These are phyloP conservation scores for Elysia crispata DNA, from an alignment of 2,888 invertebrate species.

Conservation along the genomic window DNA sequence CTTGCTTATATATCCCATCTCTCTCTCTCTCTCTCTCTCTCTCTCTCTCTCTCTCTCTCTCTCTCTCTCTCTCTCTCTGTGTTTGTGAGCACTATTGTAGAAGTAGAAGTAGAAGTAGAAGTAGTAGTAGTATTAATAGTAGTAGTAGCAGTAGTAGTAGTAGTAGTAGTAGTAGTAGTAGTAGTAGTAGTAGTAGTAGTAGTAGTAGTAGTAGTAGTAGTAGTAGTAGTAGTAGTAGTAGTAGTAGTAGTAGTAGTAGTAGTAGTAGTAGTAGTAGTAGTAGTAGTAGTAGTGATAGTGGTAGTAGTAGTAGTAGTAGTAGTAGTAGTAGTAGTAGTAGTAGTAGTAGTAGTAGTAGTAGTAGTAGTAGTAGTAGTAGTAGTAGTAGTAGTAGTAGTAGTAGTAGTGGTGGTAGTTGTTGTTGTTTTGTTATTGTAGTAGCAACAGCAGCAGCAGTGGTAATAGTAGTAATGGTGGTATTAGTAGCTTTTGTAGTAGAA, in stretches of 20 bases:
- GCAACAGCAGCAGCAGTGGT: not conserved
- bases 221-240: conserved; percentile 6
- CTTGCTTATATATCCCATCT: too few species aligned
- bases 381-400: not conserved
- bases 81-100: not conserved
- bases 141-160: not conserved
- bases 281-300: not conserved
- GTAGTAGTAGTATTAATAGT: too few species aligned
- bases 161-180: not conserved
- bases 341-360: not conserved
- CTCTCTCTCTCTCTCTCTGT: too few species aligned
- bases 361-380: not conserved
- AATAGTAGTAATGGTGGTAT: conserved; percentile 1
- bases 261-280: not conserved
- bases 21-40: too few species aligned
- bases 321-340: conserved; percentile 3
- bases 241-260: conserved; percentile 3
- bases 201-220: conserved; percentile 10
- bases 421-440: too few species aligned
- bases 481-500: too few species aligned
- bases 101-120: too few species aligned
- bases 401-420: too few species aligned
- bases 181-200: conserved; percentile 3
- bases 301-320: conserved; percentile 11
- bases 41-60: too few species aligned